phyloP scores from a whole-genome alignment of 2,113 vertebrate species.

The Tragelaphus strepsiceros region DNA sequence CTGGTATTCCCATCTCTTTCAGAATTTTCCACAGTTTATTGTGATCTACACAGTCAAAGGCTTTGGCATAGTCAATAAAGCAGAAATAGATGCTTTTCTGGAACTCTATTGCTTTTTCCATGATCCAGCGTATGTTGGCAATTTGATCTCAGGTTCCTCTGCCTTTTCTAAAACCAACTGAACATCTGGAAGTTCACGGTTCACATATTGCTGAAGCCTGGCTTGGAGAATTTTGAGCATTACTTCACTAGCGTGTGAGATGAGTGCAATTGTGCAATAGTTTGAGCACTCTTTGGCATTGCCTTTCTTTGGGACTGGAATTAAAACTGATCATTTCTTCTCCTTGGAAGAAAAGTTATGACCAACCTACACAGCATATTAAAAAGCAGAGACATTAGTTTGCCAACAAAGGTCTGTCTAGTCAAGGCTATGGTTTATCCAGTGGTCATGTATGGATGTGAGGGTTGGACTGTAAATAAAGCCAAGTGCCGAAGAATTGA shows the following conservation, averaged over 20 bases:
- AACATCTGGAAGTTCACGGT: neutral
- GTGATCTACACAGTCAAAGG: no score
- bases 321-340: no score
- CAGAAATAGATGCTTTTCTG: no score
- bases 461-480: neutral
- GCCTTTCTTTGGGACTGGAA: no score
- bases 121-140: neutral
- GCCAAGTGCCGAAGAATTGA: fast-evolving
- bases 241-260: neutral
- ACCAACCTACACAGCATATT: neutral
- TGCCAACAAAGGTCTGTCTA: fast-evolving
- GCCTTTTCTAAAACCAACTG: neutral
- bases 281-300: no score
- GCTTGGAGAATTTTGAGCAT: neutral
- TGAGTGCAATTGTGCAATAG: no score
- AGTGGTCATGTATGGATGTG: neutral
- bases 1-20: neutral
- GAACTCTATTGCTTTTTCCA: neutral
- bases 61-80: no score
- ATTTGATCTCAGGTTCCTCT: neutral
- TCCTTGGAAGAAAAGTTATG: neutral
- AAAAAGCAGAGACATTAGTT: neutral
- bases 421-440: neutral
- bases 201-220: neutral
- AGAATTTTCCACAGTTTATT: neutral